phyloP scores from a whole-genome alignment of 2,888 invertebrate species.

The Tachystola acroxantha region DNA sequence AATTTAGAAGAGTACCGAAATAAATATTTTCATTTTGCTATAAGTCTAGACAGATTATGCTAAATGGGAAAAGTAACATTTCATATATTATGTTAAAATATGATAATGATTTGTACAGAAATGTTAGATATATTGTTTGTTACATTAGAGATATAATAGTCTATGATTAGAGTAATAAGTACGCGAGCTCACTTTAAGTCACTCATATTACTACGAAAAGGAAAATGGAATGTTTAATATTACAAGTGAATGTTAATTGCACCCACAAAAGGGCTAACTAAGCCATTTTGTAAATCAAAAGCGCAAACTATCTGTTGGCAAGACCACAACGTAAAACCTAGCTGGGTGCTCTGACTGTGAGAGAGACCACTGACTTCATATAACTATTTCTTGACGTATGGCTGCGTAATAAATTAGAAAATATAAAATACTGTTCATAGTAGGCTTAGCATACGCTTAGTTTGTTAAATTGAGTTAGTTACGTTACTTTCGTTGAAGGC shows the following conservation, averaged over 20 bases:
- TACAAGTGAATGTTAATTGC: conserved; percentile 29
- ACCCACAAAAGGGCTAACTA: neutral
- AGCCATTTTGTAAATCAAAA: neutral
- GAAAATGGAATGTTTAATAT: conserved; percentile 66
- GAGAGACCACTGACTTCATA: conserved; percentile 11
- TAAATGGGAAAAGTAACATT: conserved; percentile 5
- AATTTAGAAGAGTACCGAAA: neutral
- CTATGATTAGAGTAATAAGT: conserved; percentile 48
- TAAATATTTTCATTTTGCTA: conserved; percentile 6
- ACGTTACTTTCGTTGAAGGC: conserved; percentile 50
- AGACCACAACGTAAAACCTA: conserved; percentile 29
- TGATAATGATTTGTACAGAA: conserved; percentile 35
- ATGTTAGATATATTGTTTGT: conserved; percentile 23
- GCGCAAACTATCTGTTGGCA: conserved; percentile 25
- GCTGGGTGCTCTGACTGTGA: conserved; percentile 6
- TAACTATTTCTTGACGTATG: neutral
- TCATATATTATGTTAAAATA: conserved; percentile 6
- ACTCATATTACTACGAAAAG: conserved; percentile 36
- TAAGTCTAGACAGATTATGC: conserved; percentile 11
- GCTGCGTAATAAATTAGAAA: conserved; percentile 9
- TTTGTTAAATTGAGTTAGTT: conserved; percentile 28
- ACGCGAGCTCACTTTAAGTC: conserved; percentile 75
- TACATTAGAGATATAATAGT: conserved; percentile 12
- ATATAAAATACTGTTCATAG: conserved; percentile 14
- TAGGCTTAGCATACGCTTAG: conserved; percentile 7